These are phyloP conservation scores for Falco cherrug DNA, from an alignment of 2,797 vertebrate species.

Conservation along the genomic window DNA sequence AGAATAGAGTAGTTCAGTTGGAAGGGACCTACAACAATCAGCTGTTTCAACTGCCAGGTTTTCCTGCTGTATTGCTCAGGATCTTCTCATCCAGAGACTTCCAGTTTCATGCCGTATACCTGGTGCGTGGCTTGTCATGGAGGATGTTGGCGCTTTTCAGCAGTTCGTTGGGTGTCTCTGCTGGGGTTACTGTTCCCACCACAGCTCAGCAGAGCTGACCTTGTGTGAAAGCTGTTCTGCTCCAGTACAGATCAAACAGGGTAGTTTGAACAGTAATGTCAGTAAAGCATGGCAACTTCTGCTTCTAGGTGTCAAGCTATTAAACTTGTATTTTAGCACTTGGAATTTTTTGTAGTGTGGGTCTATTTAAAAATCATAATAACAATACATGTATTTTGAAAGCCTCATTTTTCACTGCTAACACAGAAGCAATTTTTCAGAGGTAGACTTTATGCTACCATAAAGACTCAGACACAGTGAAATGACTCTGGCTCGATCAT, in stretches of 20 bases:
- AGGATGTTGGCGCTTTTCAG: background rate
- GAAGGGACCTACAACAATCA: background rate
- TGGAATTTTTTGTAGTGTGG: background rate
- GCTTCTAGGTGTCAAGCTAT: background rate
- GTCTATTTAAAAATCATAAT: background rate
- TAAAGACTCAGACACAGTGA: background rate
- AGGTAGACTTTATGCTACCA: background rate
- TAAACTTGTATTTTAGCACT: background rate
- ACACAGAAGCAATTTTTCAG: background rate
- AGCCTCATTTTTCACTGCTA: background rate
- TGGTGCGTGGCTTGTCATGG: background rate
- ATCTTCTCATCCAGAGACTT: background rate
- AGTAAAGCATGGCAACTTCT: background rate
- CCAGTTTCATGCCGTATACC: background rate
- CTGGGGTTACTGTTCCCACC: background rate
- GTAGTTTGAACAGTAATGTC: background rate
- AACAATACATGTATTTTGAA: background rate
- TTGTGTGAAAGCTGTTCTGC: background rate
- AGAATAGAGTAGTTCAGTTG: background rate
- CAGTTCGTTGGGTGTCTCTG: background rate
- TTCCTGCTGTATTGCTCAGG: background rate
- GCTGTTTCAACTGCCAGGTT: background rate
- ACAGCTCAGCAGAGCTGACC: background rate
- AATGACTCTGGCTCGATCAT: background rate
- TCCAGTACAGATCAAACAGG: background rate